Percentiles rank a stretch among this genome's conserved stretches.
These are phyloP conservation scores for Drosophila subsilvestris DNA, from an alignment of 2,888 invertebrate species.

Conservation along the genomic window DNA sequence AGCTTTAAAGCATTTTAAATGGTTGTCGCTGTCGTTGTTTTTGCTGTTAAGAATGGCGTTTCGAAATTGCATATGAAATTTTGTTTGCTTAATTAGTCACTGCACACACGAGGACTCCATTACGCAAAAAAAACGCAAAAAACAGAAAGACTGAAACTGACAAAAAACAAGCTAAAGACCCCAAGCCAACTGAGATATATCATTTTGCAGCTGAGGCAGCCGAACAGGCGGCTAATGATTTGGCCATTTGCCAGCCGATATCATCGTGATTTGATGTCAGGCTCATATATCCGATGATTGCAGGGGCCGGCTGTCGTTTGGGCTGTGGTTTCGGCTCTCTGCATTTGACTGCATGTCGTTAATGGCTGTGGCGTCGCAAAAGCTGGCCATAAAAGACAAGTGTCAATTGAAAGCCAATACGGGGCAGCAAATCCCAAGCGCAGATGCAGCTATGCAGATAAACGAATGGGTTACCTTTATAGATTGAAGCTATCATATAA, in stretches of 20 bases:
- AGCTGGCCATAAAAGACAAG: constrained; percentile 42
- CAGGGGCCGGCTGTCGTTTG: constrained; percentile 9
- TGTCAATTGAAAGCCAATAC: constrained; percentile 70
- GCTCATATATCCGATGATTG: constrained; percentile 36
- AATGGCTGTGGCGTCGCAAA: constrained; percentile 29
- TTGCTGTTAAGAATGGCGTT: constrained; percentile 58
- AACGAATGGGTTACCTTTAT: constrained; percentile 23
- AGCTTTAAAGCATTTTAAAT: constrained; percentile 58
- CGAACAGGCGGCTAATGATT: constrained; percentile 55
- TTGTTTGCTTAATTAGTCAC: constrained; percentile 69
- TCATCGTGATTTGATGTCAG: constrained; percentile 23
- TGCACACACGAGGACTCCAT: constrained; percentile 27
- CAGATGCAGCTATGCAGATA: constrained; percentile 16
- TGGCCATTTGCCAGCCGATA: constrained; percentile 56
- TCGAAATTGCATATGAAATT: constrained; percentile 57
- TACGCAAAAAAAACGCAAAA: constrained; percentile 8
- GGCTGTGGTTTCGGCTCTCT: background rate
- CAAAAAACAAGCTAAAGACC: constrained; percentile 2
- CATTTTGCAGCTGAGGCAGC: constrained; percentile 17
- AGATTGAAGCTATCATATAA: constrained; percentile 20
- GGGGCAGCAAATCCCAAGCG: constrained; percentile 20
- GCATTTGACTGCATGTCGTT: constrained; percentile 38
- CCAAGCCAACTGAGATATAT: constrained; percentile 34
- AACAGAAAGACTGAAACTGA: background rate
- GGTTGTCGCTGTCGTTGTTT: constrained; percentile 19